Percentiles rank a stretch among this genome's conserved stretches.
These are phyloP conservation scores for Adelges cooleyi DNA, from an alignment of 1,140 invertebrate genomes.

Conservation along the genomic window DNA sequence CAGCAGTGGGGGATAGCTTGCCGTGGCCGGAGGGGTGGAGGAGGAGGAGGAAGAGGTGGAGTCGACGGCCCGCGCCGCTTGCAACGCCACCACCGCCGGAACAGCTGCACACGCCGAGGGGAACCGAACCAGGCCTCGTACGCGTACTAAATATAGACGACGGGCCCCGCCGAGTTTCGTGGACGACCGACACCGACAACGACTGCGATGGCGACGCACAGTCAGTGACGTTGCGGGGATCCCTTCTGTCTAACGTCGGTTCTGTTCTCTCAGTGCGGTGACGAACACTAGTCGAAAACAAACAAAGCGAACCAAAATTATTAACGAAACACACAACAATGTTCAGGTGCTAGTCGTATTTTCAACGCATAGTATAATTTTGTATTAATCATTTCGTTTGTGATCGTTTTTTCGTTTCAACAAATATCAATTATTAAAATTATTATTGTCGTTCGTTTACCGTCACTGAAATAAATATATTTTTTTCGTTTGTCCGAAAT, in stretches of 20 bases:
- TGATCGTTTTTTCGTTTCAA: too few species aligned
- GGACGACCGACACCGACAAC: neutral
- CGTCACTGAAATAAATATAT: neutral
- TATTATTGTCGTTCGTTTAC: neutral
- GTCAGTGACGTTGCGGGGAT: slow-evolving; percentile 23
- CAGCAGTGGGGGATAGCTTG: neutral
- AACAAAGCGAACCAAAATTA: neutral
- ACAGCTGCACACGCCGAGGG: slow-evolving; percentile 26
- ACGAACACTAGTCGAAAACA: neutral
- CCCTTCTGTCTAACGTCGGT: neutral
- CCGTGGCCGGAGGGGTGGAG: neutral
- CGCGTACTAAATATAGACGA: slow-evolving; percentile 28
- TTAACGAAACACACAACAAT: neutral
- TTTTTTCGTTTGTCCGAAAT: slow-evolving; percentile 18
- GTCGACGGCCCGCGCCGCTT: neutral
- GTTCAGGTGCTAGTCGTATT: neutral
- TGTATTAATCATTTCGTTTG: too few species aligned
- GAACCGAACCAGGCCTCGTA: slow-evolving; percentile 26
- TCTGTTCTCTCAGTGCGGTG: neutral
- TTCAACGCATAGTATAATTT: too few species aligned
- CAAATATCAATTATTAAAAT: too few species aligned
- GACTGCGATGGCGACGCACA: neutral
- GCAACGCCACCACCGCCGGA: slow-evolving; percentile 19
- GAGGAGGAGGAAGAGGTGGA: neutral
- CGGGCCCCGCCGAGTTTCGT: slow-evolving; percentile 16